Percentiles rank a stretch among this genome's conserved stretches.
Conservation (phyloP, 1,140 invertebrate genomes). For the Plectrocnemia conspersa region DNA sequence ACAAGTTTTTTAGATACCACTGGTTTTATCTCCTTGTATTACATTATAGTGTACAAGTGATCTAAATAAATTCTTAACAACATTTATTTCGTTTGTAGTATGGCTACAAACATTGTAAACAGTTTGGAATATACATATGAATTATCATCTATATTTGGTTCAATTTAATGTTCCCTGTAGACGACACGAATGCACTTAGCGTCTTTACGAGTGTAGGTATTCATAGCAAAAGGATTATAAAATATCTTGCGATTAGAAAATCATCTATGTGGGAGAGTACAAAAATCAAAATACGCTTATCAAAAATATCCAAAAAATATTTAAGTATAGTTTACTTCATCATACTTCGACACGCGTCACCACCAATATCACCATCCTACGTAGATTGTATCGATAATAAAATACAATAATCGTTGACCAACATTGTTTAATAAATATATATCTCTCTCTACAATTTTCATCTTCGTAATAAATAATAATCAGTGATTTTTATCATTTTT, state of each 20-base stretch:
- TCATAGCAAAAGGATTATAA: background rate
- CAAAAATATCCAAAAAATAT: slow-evolving; percentile 19
- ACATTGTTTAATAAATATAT: no score
- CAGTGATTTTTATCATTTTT: no score
- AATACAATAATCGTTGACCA: no score
- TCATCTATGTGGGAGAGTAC: slow-evolving; percentile 3
- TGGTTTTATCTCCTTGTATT: slow-evolving; percentile 18
- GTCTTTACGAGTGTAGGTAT: no score
- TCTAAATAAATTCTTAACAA: slow-evolving; percentile 13
- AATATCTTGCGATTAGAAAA: slow-evolving; percentile 3
- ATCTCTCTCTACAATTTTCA: no score
- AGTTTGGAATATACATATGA: no score
- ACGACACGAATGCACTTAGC: background rate
- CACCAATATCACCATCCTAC: background rate
- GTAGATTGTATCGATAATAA: slow-evolving; percentile 2
- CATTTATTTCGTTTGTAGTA: background rate
- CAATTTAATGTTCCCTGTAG: slow-evolving; percentile 16
- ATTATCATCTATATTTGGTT: slow-evolving; percentile 7
- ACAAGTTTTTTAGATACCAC: slow-evolving; percentile 7
- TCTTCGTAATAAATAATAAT: no score
- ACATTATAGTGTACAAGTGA: slow-evolving; percentile 15
- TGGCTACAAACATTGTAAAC: background rate
- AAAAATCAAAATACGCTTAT: slow-evolving; percentile 19
- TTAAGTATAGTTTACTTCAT: no score
- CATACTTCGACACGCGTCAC: background rate